Evolutionary conservation across 2,888 invertebrate genomes (phyloP).

Genomic region (Eulithis prunata): DNA sequence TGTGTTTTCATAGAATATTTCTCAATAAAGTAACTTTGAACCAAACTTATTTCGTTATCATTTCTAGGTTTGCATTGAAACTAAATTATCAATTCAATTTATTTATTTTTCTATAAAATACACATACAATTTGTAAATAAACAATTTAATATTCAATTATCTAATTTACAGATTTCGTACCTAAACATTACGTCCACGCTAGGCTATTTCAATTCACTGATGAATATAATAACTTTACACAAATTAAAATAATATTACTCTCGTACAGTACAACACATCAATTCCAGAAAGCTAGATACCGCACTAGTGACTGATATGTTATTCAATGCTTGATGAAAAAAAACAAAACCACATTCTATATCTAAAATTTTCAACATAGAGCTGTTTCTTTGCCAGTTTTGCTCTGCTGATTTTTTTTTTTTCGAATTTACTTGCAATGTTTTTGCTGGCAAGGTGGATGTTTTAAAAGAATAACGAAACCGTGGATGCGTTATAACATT

Average conservation of each 20-base stretch:
- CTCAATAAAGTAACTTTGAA: slow-evolving; percentile 23
- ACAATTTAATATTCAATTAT: slow-evolving; percentile 81
- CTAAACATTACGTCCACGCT: slow-evolving; percentile 67
- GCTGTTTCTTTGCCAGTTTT: background rate
- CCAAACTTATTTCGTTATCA: slow-evolving; percentile 6
- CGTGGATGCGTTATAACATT: background rate
- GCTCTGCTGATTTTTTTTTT: background rate
- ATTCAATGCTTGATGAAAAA: slow-evolving; percentile 51
- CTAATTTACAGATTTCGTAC: slow-evolving; percentile 74
- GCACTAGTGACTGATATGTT: slow-evolving; percentile 67
- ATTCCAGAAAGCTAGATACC: slow-evolving; percentile 40
- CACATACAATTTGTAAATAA: slow-evolving; percentile 85
- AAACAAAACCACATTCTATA: slow-evolving; percentile 18
- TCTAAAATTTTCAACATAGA: slow-evolving; percentile 12
- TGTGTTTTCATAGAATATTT: slow-evolving; percentile 1
- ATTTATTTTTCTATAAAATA: slow-evolving; percentile 83
- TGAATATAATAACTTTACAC: slow-evolving; percentile 29
- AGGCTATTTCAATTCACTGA: slow-evolving; percentile 45
- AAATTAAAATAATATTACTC: slow-evolving; percentile 18
- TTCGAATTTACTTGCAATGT: too few relatives aligned
- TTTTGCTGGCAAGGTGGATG: too few relatives aligned
- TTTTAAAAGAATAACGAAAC: background rate
- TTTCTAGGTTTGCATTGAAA: slow-evolving; percentile 32
- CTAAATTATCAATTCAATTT: slow-evolving; percentile 53
- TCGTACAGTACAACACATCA: slow-evolving; percentile 27